Evolutionary conservation across 2,113 vertebrate genomes (phyloP).

Genomic region (Xenus cinereus): DNA sequence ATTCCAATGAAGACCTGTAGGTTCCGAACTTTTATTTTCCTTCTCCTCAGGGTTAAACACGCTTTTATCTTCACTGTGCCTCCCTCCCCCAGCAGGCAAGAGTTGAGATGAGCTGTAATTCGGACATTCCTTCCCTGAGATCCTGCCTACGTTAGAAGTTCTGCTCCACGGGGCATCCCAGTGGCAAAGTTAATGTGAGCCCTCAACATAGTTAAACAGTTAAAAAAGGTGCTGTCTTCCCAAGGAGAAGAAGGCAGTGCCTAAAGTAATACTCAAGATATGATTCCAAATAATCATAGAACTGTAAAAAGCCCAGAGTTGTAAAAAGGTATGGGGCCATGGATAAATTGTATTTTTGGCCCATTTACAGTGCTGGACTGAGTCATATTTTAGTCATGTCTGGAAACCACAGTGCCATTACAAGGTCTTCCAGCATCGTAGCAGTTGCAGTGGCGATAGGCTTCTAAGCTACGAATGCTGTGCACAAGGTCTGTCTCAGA

Average conservation of each 20-base stretch:
- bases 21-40: conserved; percentile 59
- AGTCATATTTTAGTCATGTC: conserved; percentile 50
- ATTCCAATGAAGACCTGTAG: conserved; percentile 60
- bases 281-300: background rate
- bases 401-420: conserved; percentile 5
- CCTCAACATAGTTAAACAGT: background rate
- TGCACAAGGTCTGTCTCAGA: background rate
- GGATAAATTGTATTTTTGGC: conserved; percentile 3
- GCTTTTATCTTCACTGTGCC: conserved; percentile 47
- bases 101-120: conserved; percentile 38
- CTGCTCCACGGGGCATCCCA: background rate
- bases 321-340: background rate
- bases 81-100: conserved; percentile 40
- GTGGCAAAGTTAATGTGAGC: background rate
- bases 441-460: background rate
- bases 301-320: background rate
- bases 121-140: conserved; percentile 37
- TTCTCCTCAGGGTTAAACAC: conserved; percentile 46
- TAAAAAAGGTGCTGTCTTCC: background rate
- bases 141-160: background rate
- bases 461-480: background rate
- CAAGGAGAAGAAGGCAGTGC: background rate
- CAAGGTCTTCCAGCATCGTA: background rate
- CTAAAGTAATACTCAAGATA: background rate
- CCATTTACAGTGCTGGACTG: background rate